Percentiles rank a stretch among this genome's conserved stretches.
Conservation (phyloP, 2,888 invertebrate genomes). For the Colletes collaris region DNA sequence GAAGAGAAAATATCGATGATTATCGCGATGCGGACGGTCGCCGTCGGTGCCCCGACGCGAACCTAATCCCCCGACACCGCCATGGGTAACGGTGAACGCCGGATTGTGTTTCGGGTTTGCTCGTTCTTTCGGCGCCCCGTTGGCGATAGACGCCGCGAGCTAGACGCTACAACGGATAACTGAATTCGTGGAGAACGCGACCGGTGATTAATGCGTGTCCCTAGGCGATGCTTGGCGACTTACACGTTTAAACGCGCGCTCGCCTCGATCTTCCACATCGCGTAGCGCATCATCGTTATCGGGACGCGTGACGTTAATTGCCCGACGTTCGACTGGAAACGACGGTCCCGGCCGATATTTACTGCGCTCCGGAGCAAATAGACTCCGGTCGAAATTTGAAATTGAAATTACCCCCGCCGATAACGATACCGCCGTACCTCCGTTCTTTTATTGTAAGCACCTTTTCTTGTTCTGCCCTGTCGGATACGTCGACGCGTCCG, state of each 20-base stretch:
- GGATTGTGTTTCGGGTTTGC: constrained; percentile 7
- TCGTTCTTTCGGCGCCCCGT: constrained; percentile 43
- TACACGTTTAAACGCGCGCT: not conserved
- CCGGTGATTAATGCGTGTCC: constrained; percentile 15
- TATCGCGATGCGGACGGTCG: constrained; percentile 74
- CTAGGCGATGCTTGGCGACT: not conserved
- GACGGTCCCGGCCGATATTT: constrained; percentile 2
- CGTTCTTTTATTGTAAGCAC: too few relatives aligned
- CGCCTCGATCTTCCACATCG: not conserved
- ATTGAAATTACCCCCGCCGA: not conserved
- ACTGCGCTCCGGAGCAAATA: constrained; percentile 3
- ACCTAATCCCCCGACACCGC: constrained; percentile 66
- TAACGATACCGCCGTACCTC: not conserved
- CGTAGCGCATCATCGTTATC: not conserved
- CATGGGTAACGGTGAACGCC: constrained; percentile 60
- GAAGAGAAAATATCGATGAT: constrained; percentile 82
- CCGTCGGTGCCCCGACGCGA: constrained; percentile 65
- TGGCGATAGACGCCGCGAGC: too few relatives aligned
- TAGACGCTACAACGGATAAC: constrained; percentile 3
- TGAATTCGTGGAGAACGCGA: not conserved
- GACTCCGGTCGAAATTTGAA: not conserved
- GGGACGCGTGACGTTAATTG: constrained; percentile 7
- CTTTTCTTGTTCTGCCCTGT: too few relatives aligned
- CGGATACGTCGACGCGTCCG: too few relatives aligned
- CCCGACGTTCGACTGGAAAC: not conserved